Base-by-base conservation (phyloP, 2,888 invertebrate genomes). In the Drosophila fungiperda region DNA sequence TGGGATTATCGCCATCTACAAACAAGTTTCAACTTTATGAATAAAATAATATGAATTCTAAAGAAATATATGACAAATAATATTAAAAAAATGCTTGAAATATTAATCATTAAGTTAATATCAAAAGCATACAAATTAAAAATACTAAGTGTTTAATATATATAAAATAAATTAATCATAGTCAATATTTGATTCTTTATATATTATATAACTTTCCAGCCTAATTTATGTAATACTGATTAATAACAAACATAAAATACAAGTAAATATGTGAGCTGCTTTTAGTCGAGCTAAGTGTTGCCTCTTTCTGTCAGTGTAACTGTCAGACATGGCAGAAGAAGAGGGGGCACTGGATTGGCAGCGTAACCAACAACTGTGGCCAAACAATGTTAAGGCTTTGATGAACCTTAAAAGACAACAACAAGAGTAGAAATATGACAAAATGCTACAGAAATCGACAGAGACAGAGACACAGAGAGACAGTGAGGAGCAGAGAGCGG, bases 351-450 rank as follows among this genome's bases (percentile, higher is more conserved):
- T 61, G 67, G 57, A 68, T 74, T 73, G 73, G 73, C 74, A 77
- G 78, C 71, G 70, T 68, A 66, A 70, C 83, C 84, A 83, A 87
- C 82, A 80, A 84, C 80, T 84, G 87, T 86, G 84, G 77, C 87
- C 84, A 88, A 85, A 87, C 87, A 87, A 84, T 88, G 89, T 86
- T 86, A 87, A 82, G 78, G 89, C 89, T 87, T 87, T 87, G 87
- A 88, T 87, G 87, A 87, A 87, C 87, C 89, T 79, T 84, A 80
- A 88, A 87, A 62, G 77, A 83, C 82, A 78, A 73, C 82, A 83
- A 70, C 74, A 79, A 40, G 54, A 45, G n/a, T 38, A 54, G 57
- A 76, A 81, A 85, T 87, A 87, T 83, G 85, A 82, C 82, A 82
- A 87, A 82, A 84, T 82, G 84, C 75, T 65, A 72, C 62, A 64